These are phyloP conservation scores for Dysmachus trigonus DNA, from an alignment of 2,888 invertebrate species.

Conservation along the genomic window DNA sequence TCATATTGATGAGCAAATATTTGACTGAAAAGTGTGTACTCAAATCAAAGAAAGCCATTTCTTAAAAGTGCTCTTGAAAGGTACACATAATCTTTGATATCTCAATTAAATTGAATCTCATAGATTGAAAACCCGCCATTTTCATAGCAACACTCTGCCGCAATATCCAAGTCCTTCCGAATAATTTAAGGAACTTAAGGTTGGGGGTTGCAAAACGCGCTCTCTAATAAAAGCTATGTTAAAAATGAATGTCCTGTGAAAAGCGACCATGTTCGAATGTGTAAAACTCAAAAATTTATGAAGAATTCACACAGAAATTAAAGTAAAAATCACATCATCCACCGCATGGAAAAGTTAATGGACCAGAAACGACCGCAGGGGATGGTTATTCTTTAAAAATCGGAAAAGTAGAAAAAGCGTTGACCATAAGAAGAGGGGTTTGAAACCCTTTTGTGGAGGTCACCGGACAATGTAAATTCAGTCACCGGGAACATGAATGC, in stretches of 20 bases:
- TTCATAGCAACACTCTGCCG: neutral
- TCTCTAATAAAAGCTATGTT: neutral
- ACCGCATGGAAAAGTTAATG: conserved; percentile 7
- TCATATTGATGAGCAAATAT: neutral
- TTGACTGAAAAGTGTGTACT: neutral
- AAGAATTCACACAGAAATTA: neutral
- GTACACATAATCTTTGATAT: neutral
- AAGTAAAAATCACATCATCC: conserved; percentile 7
- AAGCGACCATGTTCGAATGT: neutral
- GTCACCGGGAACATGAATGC: conserved; percentile 17
- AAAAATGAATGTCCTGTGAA: neutral
- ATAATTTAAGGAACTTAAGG: neutral
- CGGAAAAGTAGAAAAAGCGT: neutral
- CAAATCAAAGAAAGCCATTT: neutral
- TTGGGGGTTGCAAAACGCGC: neutral
- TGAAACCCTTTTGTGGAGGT: conserved; percentile 26
- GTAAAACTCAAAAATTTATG: neutral
- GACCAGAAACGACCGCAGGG: neutral
- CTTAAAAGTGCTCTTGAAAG: neutral
- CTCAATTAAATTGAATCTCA: neutral
- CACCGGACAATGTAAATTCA: conserved; percentile 29
- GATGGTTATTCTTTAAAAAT: conserved; percentile 6
- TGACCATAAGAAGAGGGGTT: neutral
- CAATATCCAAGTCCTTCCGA: neutral
- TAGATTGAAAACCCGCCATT: neutral